phyloP scores from a whole-genome alignment of 2,113 vertebrate species.

The Mesitornis unicolor region DNA sequence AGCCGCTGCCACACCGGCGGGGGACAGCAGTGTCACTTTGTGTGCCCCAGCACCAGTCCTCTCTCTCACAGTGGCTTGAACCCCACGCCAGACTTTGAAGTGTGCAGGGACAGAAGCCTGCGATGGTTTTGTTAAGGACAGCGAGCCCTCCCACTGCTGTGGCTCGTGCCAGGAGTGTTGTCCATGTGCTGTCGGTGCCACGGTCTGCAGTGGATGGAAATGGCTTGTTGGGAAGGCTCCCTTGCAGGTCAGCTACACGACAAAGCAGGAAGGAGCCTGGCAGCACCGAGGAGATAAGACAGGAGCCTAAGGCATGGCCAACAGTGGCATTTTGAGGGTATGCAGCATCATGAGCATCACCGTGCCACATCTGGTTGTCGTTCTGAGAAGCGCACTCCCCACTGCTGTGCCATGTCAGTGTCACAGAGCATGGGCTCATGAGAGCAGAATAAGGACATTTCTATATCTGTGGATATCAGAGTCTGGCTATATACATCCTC shows the following conservation, averaged over 20 bases:
- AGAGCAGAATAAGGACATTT: neutral
- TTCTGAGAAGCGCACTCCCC: neutral
- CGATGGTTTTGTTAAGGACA: neutral
- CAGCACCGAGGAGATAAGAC: neutral
- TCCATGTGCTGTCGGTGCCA: neutral
- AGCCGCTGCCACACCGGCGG: neutral
- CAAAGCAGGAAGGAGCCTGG: neutral
- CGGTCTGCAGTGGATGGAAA: neutral
- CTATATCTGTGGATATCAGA: neutral
- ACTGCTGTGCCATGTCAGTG: neutral
- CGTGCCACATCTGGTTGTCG: accelerated
- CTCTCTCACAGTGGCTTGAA: neutral
- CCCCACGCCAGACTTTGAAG: too few species aligned
- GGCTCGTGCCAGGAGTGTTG: neutral
- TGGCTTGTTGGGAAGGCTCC: neutral
- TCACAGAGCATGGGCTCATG: accelerated
- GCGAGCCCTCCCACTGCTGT: neutral
- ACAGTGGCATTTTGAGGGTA: accelerated
- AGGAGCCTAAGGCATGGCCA: neutral
- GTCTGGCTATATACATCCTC: neutral
- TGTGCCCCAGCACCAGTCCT: neutral
- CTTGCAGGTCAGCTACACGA: neutral
- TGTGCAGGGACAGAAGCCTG: neutral
- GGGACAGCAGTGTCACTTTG: neutral
- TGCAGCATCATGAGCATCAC: accelerated